Evolutionary conservation across 2,797 vertebrate genomes (phyloP), one percentile per base, ranked within the genome.

Genomic region (Tapera naevia): DNA sequence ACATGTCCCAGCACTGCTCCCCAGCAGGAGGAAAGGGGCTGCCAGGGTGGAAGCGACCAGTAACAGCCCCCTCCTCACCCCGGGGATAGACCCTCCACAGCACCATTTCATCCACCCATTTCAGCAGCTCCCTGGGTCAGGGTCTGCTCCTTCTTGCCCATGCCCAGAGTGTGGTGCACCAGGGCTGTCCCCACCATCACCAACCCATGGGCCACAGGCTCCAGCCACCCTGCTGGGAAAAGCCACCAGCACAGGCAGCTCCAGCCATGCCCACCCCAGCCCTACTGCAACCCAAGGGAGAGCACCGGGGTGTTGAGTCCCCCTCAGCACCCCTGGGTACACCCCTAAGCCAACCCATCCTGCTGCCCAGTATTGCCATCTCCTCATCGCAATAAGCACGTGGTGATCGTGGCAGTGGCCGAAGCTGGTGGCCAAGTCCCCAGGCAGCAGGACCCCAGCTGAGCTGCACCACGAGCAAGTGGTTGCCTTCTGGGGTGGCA

Each of bases 1-100:
- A 28, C 10, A 32, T 27, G 13, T 32, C 17, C n/a, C 6, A 2
- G 11, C 41, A 7, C 17, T 0, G 0, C 6, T 66, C 41, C 14
- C 30, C 4, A 0, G 1, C 7, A 10, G 28, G 1, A 1, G 32
- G 18, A 24, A 61, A 66, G 60, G n/a, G 43, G 28, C 23, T 25
- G n/a, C 10, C 1, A 2, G 61, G 22, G 17, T 39, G 61, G 43
- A 46, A 71, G 17, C 65, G 35, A 17, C 11, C 0, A 3, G 73
- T 33, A 61, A 62, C 43, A 78, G 16, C 14, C 22, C n/a, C 35
- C n/a, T 70, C 35, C 61, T 48, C 11, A 1, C 27, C 7, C 16
- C 2, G 0, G 19, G 14, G 11, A 27, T 0, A 7, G 57, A 25
- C 7, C 10, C 48, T 46, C 33, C 1, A 3, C 46, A 11, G 46